Evolutionary conservation across 2,113 vertebrate species (phyloP).

Genomic region (Cygnus atratus): DNA sequence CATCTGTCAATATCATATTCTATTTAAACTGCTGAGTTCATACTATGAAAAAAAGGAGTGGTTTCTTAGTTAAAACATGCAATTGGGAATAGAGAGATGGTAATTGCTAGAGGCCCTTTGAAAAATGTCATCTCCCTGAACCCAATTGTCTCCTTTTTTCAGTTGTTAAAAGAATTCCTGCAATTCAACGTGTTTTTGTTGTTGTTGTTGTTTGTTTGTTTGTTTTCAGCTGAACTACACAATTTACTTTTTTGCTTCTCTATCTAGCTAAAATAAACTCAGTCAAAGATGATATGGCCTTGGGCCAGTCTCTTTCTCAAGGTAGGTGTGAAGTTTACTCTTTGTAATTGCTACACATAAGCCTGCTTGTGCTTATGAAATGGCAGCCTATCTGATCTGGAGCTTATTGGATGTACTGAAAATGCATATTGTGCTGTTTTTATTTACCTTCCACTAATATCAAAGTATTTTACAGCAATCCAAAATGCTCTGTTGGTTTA

Average conservation of each 20-base stretch:
- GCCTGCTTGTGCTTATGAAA: neutral
- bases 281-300: neutral
- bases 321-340: neutral
- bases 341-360: neutral
- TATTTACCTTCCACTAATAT: neutral
- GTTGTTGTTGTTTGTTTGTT: too few species aligned
- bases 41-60: neutral
- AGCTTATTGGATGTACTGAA: neutral
- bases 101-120: neutral
- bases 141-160: neutral
- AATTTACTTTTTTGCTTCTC: neutral
- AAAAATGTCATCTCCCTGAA: neutral
- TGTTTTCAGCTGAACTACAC: neutral
- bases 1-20: neutral
- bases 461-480: neutral
- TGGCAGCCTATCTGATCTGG: neutral
- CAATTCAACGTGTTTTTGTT: neutral
- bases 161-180: neutral
- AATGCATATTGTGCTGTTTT: neutral
- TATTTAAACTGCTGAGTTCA: neutral
- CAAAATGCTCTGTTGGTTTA: neutral
- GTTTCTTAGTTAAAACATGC: neutral
- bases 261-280: neutral
- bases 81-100: neutral
- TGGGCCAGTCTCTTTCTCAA: neutral